Base-by-base conservation (phyloP, 1,140 invertebrate genomes). In the Aphis craccivora region DNA sequence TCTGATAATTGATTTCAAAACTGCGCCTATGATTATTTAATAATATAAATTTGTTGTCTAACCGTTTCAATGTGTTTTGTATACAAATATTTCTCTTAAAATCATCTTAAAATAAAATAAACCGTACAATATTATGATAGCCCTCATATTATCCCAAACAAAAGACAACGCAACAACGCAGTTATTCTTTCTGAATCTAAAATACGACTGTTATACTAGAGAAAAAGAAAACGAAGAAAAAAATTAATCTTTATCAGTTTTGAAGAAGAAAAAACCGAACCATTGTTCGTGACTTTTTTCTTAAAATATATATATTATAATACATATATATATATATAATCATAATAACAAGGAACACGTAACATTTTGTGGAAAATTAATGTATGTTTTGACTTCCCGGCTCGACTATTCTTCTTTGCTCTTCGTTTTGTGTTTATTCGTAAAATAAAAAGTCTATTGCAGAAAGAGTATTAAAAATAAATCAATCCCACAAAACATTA, bases 261-360 rank as follows among this genome's bases (percentile, higher is more conserved):
- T 53, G n/a, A 89, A 89, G 87, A 55, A 53, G 48, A 89, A 89
- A 89, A 55, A 89, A 37, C n/a, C 25, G n/a, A 89, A 89, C 87
- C 87, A 53, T 89, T 89, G 87, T 89, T 89, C 87, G 48, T 89
- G 87, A 89, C 87, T 89, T 89, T 89, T 88, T 53, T 89, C n/a
- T 23, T 53, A 89, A 53, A 89, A 89, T 37, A 89, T 53, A 88
- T 88, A 88, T 87, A 87, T 51, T n/a, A n/a, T n/a, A n/a, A 45
- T 45, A 45, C 5, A 45, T 37, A 45, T 48, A 51, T 45, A 84
- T 87, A 87, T 35, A 51, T 22, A 25, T 20, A 51, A 89, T 51
- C 53, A 89, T 89, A 89, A 55, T 53, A 37, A 53, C 45, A 40
- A 9, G 8, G 22, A 89, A 89, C 87, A 89, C 87, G 48, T 89